These are phyloP conservation scores for Tragopan temminckii DNA, from an alignment of 2,797 vertebrate species.

Conservation along the genomic window DNA sequence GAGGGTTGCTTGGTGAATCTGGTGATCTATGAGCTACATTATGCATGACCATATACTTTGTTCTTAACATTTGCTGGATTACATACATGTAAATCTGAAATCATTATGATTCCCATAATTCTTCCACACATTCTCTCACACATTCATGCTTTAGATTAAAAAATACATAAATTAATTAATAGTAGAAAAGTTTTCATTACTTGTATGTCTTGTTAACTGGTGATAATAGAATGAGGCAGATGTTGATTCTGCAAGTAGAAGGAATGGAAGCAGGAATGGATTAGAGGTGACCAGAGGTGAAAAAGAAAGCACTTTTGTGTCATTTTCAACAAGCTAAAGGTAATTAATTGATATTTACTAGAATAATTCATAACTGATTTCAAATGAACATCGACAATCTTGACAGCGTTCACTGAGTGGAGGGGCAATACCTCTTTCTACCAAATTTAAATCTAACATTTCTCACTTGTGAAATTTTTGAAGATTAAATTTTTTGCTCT, in stretches of 20 bases:
- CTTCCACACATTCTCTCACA: not conserved
- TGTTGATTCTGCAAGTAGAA: not conserved
- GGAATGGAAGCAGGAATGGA: not conserved
- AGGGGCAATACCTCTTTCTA: not conserved
- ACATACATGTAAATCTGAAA: not conserved
- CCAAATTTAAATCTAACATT: not conserved
- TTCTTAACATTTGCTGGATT: constrained; percentile 13
- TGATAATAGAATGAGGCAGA: not conserved
- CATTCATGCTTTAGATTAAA: not conserved
- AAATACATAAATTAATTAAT: too few species aligned
- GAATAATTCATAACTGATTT: not conserved
- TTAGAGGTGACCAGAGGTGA: not conserved
- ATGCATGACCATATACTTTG: not conserved
- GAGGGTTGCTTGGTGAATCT: not conserved
- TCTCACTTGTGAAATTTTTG: not conserved
- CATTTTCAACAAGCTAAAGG: not conserved
- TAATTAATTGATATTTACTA: not conserved
- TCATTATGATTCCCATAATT: not conserved
- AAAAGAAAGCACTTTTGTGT: not conserved
- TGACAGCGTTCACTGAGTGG: not conserved
- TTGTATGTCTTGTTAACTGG: not conserved
- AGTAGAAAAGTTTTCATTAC: not conserved
- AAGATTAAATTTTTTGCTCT: not conserved
- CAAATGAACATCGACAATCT: not conserved
- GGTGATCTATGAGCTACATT: not conserved